A percentile compares a stretch with the other conserved stretches of the same genome.
phyloP scores from a whole-genome alignment of 1,140 invertebrate species.

The Lamellibrachia luymesi region DNA sequence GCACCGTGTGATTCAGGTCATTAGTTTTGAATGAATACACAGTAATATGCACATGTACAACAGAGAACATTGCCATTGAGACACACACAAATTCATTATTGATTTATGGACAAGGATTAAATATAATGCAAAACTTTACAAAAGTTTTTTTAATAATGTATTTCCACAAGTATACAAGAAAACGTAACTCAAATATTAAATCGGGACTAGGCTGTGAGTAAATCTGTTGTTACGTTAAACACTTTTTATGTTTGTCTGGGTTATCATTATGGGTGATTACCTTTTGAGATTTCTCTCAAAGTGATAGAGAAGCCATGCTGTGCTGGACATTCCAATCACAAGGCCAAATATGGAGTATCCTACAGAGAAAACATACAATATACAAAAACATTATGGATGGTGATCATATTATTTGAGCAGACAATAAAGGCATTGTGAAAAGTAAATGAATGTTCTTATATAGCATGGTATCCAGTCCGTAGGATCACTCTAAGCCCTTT shows the following conservation, averaged over 20 bases:
- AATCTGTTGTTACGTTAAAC: neutral
- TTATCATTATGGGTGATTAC: neutral
- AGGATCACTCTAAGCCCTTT: too few relatives aligned
- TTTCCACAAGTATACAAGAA: neutral
- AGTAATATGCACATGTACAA: neutral
- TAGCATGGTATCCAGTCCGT: too few relatives aligned
- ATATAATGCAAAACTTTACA: too few relatives aligned
- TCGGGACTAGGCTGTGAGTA: too few relatives aligned
- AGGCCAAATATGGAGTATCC: conserved; percentile 64
- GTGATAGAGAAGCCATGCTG: conserved; percentile 63
- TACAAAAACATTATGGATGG: neutral
- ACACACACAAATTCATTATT: too few relatives aligned
- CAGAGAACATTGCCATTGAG: neutral
- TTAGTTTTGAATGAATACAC: neutral
- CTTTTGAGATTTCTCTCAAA: conserved; percentile 34
- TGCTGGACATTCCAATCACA: conserved; percentile 64
- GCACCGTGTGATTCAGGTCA: neutral
- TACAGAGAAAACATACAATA: conserved; percentile 43
- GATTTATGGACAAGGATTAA: too few relatives aligned
- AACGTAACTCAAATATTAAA: neutral
- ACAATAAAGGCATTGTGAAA: neutral
- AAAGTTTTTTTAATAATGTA: too few relatives aligned
- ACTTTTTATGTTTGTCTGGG: neutral
- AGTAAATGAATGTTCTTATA: too few relatives aligned
- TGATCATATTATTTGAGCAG: neutral